A percentile compares a stretch with the other conserved stretches of the same genome.
These are phyloP conservation scores for Chloroceryle amazona DNA, from an alignment of 2,797 vertebrate genomes.

Conservation along the genomic window DNA sequence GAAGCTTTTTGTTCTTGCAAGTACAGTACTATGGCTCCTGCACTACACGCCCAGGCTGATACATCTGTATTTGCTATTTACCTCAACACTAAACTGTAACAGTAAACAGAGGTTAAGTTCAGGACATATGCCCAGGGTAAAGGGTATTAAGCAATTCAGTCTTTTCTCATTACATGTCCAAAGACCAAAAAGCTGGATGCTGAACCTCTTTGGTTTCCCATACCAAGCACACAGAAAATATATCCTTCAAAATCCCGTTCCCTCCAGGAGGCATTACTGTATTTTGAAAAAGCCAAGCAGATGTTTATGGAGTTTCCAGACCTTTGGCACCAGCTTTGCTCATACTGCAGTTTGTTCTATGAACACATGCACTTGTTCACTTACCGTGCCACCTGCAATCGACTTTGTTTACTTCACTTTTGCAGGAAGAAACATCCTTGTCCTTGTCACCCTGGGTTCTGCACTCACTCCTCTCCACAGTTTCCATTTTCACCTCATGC, in stretches of 20 bases:
- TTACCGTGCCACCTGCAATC: constrained; percentile 67
- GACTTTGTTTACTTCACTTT: neutral
- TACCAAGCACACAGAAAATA: neutral
- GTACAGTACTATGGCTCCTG: neutral
- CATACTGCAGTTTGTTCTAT: neutral
- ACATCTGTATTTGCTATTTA: neutral
- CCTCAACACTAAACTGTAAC: neutral
- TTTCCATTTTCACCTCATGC: neutral
- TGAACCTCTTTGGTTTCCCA: neutral
- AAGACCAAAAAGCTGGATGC: neutral
- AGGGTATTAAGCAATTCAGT: neutral
- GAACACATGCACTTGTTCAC: neutral
- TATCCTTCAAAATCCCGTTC: neutral
- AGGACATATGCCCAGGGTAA: neutral
- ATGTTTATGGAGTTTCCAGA: neutral
- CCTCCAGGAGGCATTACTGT: neutral
- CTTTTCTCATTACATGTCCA: neutral
- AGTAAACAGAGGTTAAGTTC: neutral
- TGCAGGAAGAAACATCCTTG: neutral
- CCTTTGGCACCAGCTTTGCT: neutral
- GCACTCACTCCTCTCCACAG: neutral
- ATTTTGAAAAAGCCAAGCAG: neutral
- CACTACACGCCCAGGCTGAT: neutral
- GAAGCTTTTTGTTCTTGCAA: neutral
- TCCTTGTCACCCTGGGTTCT: neutral